Conservation (phyloP, 2,888 invertebrate species). For the Aphidoletes aphidimyza region DNA sequence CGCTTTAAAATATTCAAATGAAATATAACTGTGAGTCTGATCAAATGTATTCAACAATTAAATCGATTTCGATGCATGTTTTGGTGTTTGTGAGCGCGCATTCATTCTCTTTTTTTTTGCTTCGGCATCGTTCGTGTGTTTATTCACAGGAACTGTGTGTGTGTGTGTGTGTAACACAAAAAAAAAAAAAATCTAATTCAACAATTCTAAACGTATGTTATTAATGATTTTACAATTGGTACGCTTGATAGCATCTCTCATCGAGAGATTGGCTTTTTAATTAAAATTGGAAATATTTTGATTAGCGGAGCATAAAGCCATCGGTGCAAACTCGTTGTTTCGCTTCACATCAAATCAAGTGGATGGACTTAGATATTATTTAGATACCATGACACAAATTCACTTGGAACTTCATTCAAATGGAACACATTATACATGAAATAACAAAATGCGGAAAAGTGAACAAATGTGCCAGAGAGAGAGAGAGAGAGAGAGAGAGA, state of each 20-base stretch:
- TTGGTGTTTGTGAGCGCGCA: no score
- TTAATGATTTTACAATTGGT: no score
- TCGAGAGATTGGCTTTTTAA: neutral
- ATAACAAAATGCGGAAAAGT: neutral
- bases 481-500: no score
- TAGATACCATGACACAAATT: slow-evolving; percentile 15
- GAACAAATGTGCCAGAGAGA: no score
- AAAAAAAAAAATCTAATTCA: no score
- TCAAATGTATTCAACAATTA: slow-evolving; percentile 10
- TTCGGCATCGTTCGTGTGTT: neutral
- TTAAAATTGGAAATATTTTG: slow-evolving; percentile 29
- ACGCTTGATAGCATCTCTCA: no score
- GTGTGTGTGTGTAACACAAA: no score
- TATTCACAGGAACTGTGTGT: no score
- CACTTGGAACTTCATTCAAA: neutral
- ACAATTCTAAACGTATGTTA: no score
- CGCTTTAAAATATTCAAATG: neutral
- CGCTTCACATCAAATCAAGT: slow-evolving; percentile 28
- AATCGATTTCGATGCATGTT: no score
- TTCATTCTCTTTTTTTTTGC: neutral
- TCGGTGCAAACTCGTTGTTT: neutral
- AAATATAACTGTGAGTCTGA: slow-evolving; percentile 29
- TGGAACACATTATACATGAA: neutral
- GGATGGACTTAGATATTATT: slow-evolving; percentile 1
- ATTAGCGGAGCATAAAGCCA: slow-evolving; percentile 6